Evolutionary conservation across 2,888 invertebrate species (phyloP).

Genomic region (Temnothorax unifasciatus): DNA sequence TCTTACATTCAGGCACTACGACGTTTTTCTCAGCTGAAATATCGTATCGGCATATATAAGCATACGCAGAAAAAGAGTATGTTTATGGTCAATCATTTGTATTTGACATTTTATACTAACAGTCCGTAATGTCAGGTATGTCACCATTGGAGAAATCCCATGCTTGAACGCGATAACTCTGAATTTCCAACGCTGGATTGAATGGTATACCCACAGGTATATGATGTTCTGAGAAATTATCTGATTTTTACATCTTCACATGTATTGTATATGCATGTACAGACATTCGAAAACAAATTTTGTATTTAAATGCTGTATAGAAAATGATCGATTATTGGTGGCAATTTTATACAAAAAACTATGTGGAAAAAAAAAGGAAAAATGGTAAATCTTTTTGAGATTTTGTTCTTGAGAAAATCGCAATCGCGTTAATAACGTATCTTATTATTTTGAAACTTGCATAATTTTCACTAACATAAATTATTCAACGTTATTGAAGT

Average conservation of each 20-base stretch:
- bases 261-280: neutral
- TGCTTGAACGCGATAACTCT: conserved; percentile 92
- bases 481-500: neutral
- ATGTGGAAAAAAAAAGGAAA: neutral
- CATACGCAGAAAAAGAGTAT: neutral
- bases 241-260: conserved; percentile 15
- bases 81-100: neutral
- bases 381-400: neutral
- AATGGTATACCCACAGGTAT: conserved; percentile 77
- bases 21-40: conserved; percentile 90
- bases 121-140: conserved; percentile 91
- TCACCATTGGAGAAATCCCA: conserved; percentile 93
- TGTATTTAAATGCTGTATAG: neutral
- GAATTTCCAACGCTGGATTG: conserved; percentile 76
- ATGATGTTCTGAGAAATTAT: conserved; percentile 70
- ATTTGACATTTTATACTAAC: conserved; percentile 86
- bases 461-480: neutral
- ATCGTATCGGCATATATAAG: conserved; percentile 11
- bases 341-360: neutral
- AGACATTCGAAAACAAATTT: neutral
- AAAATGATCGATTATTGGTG: neutral
- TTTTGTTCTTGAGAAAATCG: neutral
- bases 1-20: conserved; percentile 93
- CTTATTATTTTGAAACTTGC: neutral
- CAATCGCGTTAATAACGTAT: neutral